Evolutionary conservation across 2,888 invertebrate species (phyloP), one percentile per base, ranked within the genome.

Genomic region (Leptinotarsa peninsularis): DNA sequence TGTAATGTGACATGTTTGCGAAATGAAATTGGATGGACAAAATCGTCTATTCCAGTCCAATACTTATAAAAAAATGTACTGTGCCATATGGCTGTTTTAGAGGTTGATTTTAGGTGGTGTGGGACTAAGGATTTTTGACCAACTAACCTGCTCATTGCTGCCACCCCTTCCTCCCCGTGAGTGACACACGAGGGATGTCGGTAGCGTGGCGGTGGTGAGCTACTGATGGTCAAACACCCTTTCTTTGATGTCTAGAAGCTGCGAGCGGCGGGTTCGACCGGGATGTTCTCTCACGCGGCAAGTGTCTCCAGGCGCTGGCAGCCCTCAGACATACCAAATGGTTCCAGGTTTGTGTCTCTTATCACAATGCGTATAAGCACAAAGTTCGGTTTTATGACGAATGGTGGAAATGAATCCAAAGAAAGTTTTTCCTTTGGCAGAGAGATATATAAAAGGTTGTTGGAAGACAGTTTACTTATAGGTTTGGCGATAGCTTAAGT

Each of bases 211-310:
- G 79, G 84, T 79, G 80, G 82, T 84, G 85, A 85, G 86, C 90
- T 72, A 21, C 90, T 85, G 87, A 93, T 93, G 93, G 93, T 93
- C 93, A 93, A 93, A 93, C 93, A 93, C 93, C 93, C 93, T 93
- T 93, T 87, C 86, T 85, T 83, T 83, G 83, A 83, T 87, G 87
- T 88, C 87, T 89, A 89, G 89, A 89, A 88, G 88, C 89, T 88
- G 92, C 93, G 99, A 92, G 98, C 98, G 94, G 97, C 98, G 93
- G 99, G 99, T 93, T 99, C 99, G 98, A 99, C 99, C 95, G 98
- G 99, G 97, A 33, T 33, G 98, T 98, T 92, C 93, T 90, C 91
- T 96, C 98, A 93, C 96, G 97, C 93, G 96, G 97, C 93, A 98
- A 98, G 93, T 99, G 99, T 94, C 95, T 99, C 92, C 95, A 98